phyloP scores from a whole-genome alignment of 2,888 invertebrate genomes.

The Teinopalpus imperialis region DNA sequence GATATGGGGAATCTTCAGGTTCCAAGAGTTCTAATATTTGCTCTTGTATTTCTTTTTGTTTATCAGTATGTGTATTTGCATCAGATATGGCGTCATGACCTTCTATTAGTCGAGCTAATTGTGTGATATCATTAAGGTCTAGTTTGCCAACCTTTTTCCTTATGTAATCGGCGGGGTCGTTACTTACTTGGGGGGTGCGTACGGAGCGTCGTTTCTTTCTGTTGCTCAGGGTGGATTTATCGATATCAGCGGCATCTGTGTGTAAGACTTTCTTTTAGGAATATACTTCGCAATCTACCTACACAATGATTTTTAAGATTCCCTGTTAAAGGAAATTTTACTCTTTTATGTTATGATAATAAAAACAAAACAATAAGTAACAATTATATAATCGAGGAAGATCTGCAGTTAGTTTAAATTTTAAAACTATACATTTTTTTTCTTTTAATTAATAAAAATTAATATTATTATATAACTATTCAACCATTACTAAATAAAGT shows the following conservation, averaged over 20 bases:
- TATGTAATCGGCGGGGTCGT: constrained; percentile 62
- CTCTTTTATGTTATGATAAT: too few species aligned
- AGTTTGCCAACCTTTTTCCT: constrained; percentile 66
- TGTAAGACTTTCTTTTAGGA: constrained; percentile 2
- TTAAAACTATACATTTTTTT: too few species aligned
- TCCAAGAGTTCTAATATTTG: constrained; percentile 64
- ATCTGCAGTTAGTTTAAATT: too few species aligned
- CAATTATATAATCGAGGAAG: constrained; percentile 7
- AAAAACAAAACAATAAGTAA: not conserved
- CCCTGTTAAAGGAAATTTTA: too few species aligned
- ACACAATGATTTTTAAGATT: too few species aligned
- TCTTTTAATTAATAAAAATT: too few species aligned
- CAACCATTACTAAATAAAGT: too few species aligned
- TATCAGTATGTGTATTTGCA: constrained; percentile 40
- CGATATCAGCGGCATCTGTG: constrained; percentile 61
- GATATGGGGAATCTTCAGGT: constrained; percentile 63
- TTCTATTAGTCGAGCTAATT: constrained; percentile 64
- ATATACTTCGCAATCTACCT: too few species aligned
- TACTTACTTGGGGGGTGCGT: constrained; percentile 71
- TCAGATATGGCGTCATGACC: constrained; percentile 54
- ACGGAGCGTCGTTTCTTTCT: constrained; percentile 63
- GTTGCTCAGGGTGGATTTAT: constrained; percentile 67
- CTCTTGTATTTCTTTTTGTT: constrained; percentile 61
- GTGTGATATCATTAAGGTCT: constrained; percentile 64
- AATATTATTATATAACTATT: too few species aligned